phyloP scores from a whole-genome alignment of 2,113 vertebrate genomes.

The Pterocles gutturalis region DNA sequence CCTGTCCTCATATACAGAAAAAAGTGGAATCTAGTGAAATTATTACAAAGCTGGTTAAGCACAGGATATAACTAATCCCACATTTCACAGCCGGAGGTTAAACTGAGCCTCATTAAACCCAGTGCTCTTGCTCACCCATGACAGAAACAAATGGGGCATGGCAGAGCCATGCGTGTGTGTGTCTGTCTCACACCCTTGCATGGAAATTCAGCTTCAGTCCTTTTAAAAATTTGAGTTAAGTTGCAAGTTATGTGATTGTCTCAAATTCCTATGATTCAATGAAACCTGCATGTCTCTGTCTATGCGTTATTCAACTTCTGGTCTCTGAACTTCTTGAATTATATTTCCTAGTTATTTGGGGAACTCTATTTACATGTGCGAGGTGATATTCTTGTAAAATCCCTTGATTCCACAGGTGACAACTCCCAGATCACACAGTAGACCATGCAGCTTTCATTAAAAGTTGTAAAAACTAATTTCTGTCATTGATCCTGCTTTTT shows the following conservation, averaged over 20 bases:
- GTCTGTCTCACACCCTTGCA: background rate
- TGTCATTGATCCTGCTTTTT: background rate
- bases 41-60: slow-evolving; percentile 58
- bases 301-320: background rate
- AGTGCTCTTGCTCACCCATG: slow-evolving; percentile 35
- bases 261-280: background rate
- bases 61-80: slow-evolving; percentile 59
- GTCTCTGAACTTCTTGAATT: background rate
- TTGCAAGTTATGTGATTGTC: background rate
- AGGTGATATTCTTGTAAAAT: background rate
- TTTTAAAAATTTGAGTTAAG: background rate
- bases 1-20: background rate
- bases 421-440: background rate
- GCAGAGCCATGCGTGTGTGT: background rate
- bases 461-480: background rate
- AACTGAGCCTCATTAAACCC: slow-evolving; percentile 68
- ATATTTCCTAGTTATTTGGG: background rate
- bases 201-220: background rate
- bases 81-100: slow-evolving; percentile 66
- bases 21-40: slow-evolving; percentile 22
- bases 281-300: background rate
- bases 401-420: background rate
- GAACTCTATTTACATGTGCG: background rate
- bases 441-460: background rate
- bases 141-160: slow-evolving; percentile 53